Base-by-base conservation (phyloP, 2,888 invertebrate species). In the Encarsia formosa region DNA sequence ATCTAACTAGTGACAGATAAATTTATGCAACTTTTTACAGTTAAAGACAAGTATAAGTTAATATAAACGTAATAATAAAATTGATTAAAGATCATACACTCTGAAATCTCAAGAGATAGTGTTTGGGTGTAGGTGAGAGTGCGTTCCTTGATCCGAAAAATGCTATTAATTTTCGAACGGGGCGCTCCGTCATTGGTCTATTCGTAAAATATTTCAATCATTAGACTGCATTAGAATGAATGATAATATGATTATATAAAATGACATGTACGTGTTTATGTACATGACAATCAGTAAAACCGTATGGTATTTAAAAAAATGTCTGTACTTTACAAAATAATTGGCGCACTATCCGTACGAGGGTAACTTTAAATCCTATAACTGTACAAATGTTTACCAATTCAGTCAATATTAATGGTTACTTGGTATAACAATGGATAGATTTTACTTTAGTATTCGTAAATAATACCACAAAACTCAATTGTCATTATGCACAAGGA, bases 81-180 rank as follows among this genome's bases (percentile, higher is more conserved):
- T 49, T 52, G 40, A 43, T 56, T 49, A 19, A 56, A n/a, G 49
- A 56, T 52, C 56, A 56, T 56, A 56, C 56, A 52, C 56, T 56
- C 52, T 56, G 56, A n/a, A n/a, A 53, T 56, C 52, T 52, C 56
- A 50, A 52, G 40, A 52, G 52, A 56, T 49, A 49, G 47, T 54
- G 50, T 54, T 45, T 49, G 39, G n/a, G n/a, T n/a, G n/a, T n/a
- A n/a, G n/a, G n/a, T n/a, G n/a, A n/a, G n/a, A n/a, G n/a, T n/a
- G n/a, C 44, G 49, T 56, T 47, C 52, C 52, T 56, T 49, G 44
- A 52, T 49, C 47, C 47, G 47, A 50, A 37, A 22, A 47, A 49
- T 29, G 42, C 49, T 56, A 56, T 40, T 35, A 34, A 46, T 23
- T 56, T 47, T 47, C 49, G 39, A 40, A 13, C 32, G 35, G 35